Evolutionary conservation across 2,797 vertebrate species (phyloP).

Genomic region (Dryobates pubescens): DNA sequence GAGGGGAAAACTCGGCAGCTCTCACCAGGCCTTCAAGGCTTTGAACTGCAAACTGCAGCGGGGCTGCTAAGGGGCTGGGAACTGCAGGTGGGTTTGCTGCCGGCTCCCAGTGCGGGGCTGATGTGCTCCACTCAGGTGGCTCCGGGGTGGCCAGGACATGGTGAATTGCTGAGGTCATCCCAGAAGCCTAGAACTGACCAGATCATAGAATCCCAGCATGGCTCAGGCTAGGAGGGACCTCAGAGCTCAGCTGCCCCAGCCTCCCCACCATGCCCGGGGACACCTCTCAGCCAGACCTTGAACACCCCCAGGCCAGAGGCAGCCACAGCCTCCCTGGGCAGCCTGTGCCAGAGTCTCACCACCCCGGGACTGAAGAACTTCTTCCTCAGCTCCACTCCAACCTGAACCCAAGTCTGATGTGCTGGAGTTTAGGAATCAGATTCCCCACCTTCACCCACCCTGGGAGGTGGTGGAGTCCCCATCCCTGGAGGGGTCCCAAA

Average conservation of each 20-base stretch:
- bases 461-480: no score
- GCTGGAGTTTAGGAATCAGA: background rate
- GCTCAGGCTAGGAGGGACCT: no score
- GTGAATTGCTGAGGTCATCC: background rate
- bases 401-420: background rate
- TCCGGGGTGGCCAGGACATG: background rate
- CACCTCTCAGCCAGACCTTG: no score
- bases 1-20: constrained; percentile 12
- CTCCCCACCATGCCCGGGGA: no score
- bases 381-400: background rate
- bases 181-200: no score
- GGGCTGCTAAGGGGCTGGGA: background rate
- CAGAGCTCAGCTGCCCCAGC: no score
- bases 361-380: no score
- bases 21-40: background rate
- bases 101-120: background rate
- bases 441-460: background rate
- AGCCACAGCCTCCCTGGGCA: no score
- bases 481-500: no score
- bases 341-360: no score
- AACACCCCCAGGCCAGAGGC: no score
- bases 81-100: background rate
- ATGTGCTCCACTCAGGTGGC: background rate
- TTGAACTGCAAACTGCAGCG: background rate
- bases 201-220: background rate